Conservation (phyloP, 2,797 vertebrate genomes). For the Kryptolebias ocellatus region DNA sequence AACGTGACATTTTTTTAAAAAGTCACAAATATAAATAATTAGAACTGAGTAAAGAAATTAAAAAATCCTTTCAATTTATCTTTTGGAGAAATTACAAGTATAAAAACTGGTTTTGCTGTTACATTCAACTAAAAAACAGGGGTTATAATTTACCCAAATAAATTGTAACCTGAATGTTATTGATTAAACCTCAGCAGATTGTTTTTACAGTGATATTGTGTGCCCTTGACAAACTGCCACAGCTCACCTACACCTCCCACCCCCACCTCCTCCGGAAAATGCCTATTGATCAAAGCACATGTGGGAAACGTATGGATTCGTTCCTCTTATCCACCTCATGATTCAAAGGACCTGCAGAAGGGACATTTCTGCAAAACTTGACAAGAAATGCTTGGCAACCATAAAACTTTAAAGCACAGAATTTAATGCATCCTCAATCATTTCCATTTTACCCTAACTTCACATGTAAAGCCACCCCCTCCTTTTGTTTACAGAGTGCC, state of each 20-base stretch:
- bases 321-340: slow-evolving; percentile 27
- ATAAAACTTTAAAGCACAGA: neutral
- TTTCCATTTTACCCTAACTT: neutral
- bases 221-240: slow-evolving; percentile 74
- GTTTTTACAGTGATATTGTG: slow-evolving; percentile 32
- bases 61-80: too few relatives aligned
- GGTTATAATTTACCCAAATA: too few relatives aligned
- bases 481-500: slow-evolving; percentile 44
- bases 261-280: slow-evolving; percentile 43
- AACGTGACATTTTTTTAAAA: too few relatives aligned
- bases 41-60: too few relatives aligned
- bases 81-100: too few relatives aligned
- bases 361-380: slow-evolving; percentile 19
- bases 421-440: neutral
- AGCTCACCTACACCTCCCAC: slow-evolving; percentile 18
- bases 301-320: slow-evolving; percentile 46
- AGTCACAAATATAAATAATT: too few relatives aligned
- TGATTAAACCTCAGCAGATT: too few relatives aligned
- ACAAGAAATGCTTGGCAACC: too few relatives aligned
- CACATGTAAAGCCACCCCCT: neutral
- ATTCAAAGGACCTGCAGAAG: slow-evolving; percentile 13
- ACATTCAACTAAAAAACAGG: too few relatives aligned
- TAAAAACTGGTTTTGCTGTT: too few relatives aligned
- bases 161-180: too few relatives aligned
- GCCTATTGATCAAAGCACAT: slow-evolving; percentile 59